Evolutionary conservation across 2,113 vertebrate genomes (phyloP).

Genomic region (Sciurus niger): DNA sequence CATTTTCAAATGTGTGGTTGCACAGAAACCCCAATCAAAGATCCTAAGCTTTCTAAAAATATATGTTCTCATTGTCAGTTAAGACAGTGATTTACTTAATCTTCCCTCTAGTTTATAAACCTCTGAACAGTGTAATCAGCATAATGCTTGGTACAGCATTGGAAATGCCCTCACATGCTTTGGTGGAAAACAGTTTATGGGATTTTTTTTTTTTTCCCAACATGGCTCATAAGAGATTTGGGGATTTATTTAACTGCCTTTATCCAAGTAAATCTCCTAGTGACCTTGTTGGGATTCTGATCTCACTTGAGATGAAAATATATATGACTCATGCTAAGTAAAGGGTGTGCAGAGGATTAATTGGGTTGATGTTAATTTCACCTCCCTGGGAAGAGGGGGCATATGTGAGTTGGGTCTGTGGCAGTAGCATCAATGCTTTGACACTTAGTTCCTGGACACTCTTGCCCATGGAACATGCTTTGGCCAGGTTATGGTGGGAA

Average conservation of each 20-base stretch:
- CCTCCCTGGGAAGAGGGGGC: background rate
- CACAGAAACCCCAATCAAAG: constrained; percentile 81
- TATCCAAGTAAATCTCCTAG: constrained; percentile 73
- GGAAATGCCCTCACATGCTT: constrained; percentile 79
- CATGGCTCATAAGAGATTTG: constrained; percentile 72
- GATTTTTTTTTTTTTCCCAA: constrained; percentile 59
- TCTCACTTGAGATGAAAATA: constrained; percentile 65
- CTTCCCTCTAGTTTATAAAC: constrained; percentile 81
- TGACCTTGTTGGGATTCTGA: constrained; percentile 77
- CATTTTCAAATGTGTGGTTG: constrained; percentile 81
- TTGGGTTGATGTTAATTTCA: background rate
- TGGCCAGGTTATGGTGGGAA: background rate
- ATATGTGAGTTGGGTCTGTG: background rate
- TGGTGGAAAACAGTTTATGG: constrained; percentile 78
- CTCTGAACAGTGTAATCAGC: constrained; percentile 84
- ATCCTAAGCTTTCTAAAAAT: constrained; percentile 84
- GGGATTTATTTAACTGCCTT: constrained; percentile 67
- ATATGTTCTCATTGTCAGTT: constrained; percentile 83
- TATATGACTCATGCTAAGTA: constrained; percentile 39
- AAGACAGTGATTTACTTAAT: constrained; percentile 85
- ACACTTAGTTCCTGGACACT: background rate
- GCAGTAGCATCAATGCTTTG: background rate
- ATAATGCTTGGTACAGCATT: constrained; percentile 74
- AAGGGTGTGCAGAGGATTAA: constrained; percentile 11
- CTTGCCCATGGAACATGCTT: background rate